Evolutionary conservation across 2,888 invertebrate genomes (phyloP), one percentile per base, ranked within the genome.

Genomic region (Tenthredo mesomela): DNA sequence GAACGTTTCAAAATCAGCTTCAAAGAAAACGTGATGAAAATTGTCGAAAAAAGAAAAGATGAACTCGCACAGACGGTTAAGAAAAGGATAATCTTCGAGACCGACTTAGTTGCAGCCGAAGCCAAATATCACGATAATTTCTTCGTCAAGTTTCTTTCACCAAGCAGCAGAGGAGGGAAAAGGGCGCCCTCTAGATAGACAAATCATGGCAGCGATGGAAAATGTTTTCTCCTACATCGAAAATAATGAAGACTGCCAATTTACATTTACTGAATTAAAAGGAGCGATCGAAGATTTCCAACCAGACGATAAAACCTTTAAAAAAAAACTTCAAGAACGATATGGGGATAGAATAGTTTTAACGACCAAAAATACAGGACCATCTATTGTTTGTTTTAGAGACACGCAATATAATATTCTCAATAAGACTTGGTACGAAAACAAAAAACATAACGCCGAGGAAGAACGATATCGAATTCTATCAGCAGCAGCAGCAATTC

Each of bases 81-180:
- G 91, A 89, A 87, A 50, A 88, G 88, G 73, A 84, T 89, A 75
- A 85, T 86, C 43, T 89, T 86, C 85, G 88, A 90, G 86, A 86
- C 87, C 86, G 88, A 90, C 87, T 89, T 89, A 87, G 88, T 90
- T 85, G 89, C 89, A 89, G 88, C 88, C 84, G 88, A 89, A 61
- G 91, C 91, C 88, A 90, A 91, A 75, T 92, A 92, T 88, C 90
- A 92, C 88, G 37, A 84, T 15, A 86, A 89, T 88, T 92, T 91
- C 84, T 90, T 88, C 86, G 85, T 12, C 88, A 85, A 84, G 29
- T 92, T 92, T 84, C 78, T 91, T 84, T 91, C 86, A 90, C 90
- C 90, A 67, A 73, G 84, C 77, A 91, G 89, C 88, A 90, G 90
- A 37, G 85, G 21, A 37, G 85, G 21, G 91, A 89, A 80, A 89